phyloP scores from a whole-genome alignment of 2,888 invertebrate genomes.

The Dasypolia templi region DNA sequence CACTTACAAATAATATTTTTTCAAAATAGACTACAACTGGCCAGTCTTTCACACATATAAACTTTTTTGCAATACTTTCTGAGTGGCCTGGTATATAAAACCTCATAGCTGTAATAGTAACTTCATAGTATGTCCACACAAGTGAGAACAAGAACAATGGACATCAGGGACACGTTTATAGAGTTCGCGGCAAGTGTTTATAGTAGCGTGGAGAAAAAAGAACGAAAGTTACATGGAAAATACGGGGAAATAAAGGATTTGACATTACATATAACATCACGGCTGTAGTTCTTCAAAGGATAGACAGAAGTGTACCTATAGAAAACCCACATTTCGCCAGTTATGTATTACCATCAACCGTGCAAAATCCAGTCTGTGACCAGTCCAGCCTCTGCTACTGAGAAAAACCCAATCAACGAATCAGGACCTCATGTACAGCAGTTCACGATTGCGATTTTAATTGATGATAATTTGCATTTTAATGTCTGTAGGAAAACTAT shows the following conservation, averaged over 20 bases:
- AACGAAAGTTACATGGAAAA: not conserved
- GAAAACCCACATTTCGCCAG: too few relatives aligned
- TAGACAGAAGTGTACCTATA: too few relatives aligned
- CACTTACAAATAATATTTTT: too few relatives aligned
- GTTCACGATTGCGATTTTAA: not conserved
- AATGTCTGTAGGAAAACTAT: not conserved
- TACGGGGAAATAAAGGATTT: not conserved
- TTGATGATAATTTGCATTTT: not conserved
- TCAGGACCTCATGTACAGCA: not conserved
- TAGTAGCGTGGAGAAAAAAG: not conserved
- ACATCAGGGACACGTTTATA: slow-evolving; percentile 33
- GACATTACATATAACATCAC: not conserved
- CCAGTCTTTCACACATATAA: too few relatives aligned
- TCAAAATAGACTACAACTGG: too few relatives aligned
- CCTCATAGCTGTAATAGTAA: not conserved
- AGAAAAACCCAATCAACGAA: too few relatives aligned
- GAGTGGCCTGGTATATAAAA: too few relatives aligned
- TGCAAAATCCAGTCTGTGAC: too few relatives aligned
- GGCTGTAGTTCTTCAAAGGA: too few relatives aligned
- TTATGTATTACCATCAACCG: too few relatives aligned
- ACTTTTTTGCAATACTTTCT: too few relatives aligned
- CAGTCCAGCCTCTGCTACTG: too few relatives aligned
- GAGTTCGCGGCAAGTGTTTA: slow-evolving; percentile 16
- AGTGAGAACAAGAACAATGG: slow-evolving; percentile 16
- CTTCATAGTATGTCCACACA: slow-evolving; percentile 6